phyloP scores from a whole-genome alignment of 2,113 vertebrate species.

The Gallinago media region DNA sequence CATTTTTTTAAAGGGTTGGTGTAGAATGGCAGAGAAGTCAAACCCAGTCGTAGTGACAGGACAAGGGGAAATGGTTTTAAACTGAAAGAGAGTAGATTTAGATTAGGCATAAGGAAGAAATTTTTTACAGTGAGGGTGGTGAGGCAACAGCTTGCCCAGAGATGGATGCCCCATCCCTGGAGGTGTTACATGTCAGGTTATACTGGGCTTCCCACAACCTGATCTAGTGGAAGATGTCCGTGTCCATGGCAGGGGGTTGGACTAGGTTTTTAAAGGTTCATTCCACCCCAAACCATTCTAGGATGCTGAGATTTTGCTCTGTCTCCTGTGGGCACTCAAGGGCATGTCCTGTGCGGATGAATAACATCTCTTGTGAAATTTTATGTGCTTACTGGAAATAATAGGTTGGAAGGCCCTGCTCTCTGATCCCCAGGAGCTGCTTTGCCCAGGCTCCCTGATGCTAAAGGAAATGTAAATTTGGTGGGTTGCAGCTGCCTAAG shows the following conservation, averaged over 20 bases:
- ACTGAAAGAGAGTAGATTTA: background rate
- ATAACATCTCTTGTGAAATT: background rate
- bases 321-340: fast-evolving
- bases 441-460: background rate
- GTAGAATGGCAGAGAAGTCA: background rate
- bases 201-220: background rate
- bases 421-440: fast-evolving
- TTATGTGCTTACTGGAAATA: background rate
- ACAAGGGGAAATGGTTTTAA: background rate
- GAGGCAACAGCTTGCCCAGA: background rate
- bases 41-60: background rate
- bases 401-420: background rate
- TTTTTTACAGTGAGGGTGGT: background rate
- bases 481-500: background rate
- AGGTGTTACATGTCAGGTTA: background rate
- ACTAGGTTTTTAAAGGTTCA: background rate
- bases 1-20: background rate
- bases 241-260: background rate
- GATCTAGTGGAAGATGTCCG: background rate
- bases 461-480: background rate
- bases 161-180: background rate
- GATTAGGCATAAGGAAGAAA: background rate
- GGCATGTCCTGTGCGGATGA: background rate
- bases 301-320: background rate
- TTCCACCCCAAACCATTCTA: background rate